Conservation (phyloP, 2,113 vertebrate genomes). For the Ophthalmolycus amberensis region DNA sequence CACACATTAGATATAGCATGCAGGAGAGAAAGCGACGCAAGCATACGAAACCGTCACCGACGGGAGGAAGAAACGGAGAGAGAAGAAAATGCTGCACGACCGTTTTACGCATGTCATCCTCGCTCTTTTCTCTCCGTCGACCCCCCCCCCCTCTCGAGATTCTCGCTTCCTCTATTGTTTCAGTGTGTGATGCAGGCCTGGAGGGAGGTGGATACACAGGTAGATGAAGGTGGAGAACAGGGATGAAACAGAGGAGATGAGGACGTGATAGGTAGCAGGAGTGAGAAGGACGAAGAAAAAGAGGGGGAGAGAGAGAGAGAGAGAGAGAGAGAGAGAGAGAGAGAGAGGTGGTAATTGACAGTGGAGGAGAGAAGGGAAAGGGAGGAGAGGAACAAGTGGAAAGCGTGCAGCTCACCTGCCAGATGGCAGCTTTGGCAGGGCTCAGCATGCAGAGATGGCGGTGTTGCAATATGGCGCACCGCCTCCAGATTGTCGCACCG, state of each 20-base stretch:
- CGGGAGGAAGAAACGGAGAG: slow-evolving; percentile 2
- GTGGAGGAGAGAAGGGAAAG: slow-evolving; percentile 39
- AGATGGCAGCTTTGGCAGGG: slow-evolving; percentile 78
- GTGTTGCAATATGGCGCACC: slow-evolving; percentile 68
- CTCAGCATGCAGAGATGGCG: slow-evolving; percentile 70
- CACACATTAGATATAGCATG: background rate
- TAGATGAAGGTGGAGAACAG: slow-evolving; percentile 29
- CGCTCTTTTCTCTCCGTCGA: slow-evolving; percentile 15
- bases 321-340: background rate
- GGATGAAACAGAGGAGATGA: slow-evolving; percentile 22
- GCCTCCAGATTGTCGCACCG: slow-evolving; percentile 74
- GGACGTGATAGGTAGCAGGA: slow-evolving; percentile 14
- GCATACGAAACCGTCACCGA: slow-evolving; percentile 30
- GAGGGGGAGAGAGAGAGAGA: background rate
- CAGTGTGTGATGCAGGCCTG: slow-evolving; percentile 38
- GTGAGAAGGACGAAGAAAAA: slow-evolving; percentile 30
- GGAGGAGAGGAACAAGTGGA: slow-evolving; percentile 60
- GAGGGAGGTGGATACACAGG: slow-evolving; percentile 41
- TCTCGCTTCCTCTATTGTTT: slow-evolving; percentile 49
- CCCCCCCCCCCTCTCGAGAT: slow-evolving; percentile 32
- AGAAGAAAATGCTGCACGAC: slow-evolving; percentile 40
- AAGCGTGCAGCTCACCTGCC: slow-evolving; percentile 74
- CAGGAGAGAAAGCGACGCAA: slow-evolving; percentile 15
- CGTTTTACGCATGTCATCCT: slow-evolving; percentile 3
- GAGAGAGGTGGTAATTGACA: slow-evolving; percentile 36